Base-by-base conservation (phyloP, 92 coral and sea anemone genomes). In the Phymanthus crucifer region DNA sequence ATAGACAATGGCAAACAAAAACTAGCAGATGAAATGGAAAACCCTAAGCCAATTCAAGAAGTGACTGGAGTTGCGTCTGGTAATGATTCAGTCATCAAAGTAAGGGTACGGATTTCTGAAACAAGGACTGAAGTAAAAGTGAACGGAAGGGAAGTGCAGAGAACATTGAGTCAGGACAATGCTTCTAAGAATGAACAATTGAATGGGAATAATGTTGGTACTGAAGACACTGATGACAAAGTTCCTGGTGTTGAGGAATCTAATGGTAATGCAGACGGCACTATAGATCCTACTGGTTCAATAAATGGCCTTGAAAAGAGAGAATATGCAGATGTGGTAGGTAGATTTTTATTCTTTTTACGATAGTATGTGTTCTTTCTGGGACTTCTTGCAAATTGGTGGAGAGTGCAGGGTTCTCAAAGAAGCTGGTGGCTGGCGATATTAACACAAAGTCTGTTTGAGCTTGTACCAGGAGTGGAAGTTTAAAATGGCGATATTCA, bases 91-190 rank as follows among this genome's bases (percentile, higher is more conserved):
- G 80, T 82, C 65, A 31, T 82, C 19, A 82, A 82, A 82, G 86
- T 82, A 29, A 70, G 85, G 3, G 86, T 82, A 16, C 36, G 80
- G 23, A 82, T 82, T 52, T 82, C 86, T 11, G 75, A 79, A 79
- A 57, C 79, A 6, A 74, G 73, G 32, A 82, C 79, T 34, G 73
- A 73, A 73, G 74, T 64, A 16, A 34, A 26, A 35, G 76, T 70
- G 58, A 52, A 72, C 61, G 78, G 50, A 57, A 81, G 58, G 23
- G 80, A 74, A 40, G 40, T 72, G 78, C 33, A 48, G 38, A 80
- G 84, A 71, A 80, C 84, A 32, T 54, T 80, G 32, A 77, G 71
- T 58, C 38, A 36, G 13, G 71, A 79, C 34, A n/a, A 31, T 31
- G 54, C 2, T 16, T 32, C 47, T 48, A 46, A 47, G 17, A 73